Evolutionary conservation across 2,113 vertebrate genomes (phyloP).

Genomic region (Eulacestoma nigropectus): DNA sequence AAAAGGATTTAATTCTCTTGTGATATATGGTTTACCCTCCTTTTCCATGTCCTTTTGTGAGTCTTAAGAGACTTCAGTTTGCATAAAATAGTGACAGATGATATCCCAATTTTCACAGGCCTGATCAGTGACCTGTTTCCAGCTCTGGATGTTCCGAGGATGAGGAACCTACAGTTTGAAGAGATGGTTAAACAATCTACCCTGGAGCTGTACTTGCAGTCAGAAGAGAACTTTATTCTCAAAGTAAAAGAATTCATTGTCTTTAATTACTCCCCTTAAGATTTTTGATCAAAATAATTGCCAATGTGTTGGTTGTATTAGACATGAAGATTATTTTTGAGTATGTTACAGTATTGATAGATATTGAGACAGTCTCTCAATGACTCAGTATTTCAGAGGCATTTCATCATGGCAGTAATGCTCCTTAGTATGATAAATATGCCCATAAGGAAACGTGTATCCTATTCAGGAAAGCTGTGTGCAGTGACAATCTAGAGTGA

Average conservation of each 20-base stretch:
- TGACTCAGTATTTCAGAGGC: background rate
- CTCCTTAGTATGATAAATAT: background rate
- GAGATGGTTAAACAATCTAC: constrained; percentile 76
- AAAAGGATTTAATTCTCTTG: background rate
- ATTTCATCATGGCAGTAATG: background rate
- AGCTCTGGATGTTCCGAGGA: constrained; percentile 77
- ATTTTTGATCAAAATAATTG: constrained; percentile 12
- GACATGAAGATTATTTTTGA: constrained; percentile 8
- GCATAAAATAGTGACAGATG: constrained; percentile 84
- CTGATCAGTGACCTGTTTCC: constrained; percentile 84
- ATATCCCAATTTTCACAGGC: constrained; percentile 79
- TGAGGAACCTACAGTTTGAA: constrained; percentile 76
- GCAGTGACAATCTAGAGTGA: background rate
- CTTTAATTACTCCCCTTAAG: background rate
- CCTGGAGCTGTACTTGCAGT: constrained; percentile 79
- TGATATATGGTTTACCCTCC: background rate
- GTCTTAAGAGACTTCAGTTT: constrained; percentile 84
- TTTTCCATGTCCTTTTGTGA: constrained; percentile 77
- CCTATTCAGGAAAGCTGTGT: background rate
- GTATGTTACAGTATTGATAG: background rate
- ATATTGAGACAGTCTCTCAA: background rate
- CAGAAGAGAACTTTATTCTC: constrained; percentile 86
- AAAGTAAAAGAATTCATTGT: constrained; percentile 71
- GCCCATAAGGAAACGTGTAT: accelerated
- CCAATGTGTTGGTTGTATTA: background rate